These are phyloP conservation scores for Noctua comes DNA, from an alignment of 2,888 invertebrate genomes.

Conservation along the genomic window DNA sequence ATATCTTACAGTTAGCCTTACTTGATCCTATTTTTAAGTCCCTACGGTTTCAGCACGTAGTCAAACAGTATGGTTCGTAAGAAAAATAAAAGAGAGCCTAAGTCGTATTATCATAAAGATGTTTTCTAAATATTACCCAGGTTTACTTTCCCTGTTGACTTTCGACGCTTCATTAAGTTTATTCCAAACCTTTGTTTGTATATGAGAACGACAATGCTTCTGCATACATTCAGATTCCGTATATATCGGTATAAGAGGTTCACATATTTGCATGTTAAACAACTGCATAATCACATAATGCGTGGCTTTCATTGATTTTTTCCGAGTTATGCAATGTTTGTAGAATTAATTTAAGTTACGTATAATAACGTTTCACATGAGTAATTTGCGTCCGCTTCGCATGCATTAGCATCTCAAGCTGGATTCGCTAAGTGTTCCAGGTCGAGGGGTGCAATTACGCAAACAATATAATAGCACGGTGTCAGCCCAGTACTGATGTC, in stretches of 20 bases:
- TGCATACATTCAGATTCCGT: conserved; percentile 64
- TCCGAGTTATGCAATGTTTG: conserved; percentile 38
- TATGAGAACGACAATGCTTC: conserved; percentile 69
- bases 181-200: conserved; percentile 78
- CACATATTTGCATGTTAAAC: conserved; percentile 59
- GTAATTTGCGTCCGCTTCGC: conserved; percentile 78
- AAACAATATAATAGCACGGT: conserved; percentile 86
- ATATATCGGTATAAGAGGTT: conserved; percentile 57
- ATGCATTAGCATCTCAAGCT: conserved; percentile 82
- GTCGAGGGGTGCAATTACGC: conserved; percentile 83
- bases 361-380: conserved; percentile 73
- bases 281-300: conserved; percentile 44
- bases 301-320: conserved; percentile 49
- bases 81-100: conserved; percentile 72
- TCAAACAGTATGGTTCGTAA: conserved; percentile 63
- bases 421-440: conserved; percentile 77
- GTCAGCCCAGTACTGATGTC: conserved; percentile 77
- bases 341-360: conserved; percentile 46
- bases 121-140: conserved; percentile 77
- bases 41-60: conserved; percentile 59
- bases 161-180: conserved; percentile 83
- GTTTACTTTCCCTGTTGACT: conserved; percentile 77
- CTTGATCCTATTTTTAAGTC: conserved; percentile 57
- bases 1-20: conserved; percentile 59
- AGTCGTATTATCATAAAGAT: conserved; percentile 74